phyloP scores from a whole-genome alignment of 2,113 vertebrate species.

The Pitta sordida region DNA sequence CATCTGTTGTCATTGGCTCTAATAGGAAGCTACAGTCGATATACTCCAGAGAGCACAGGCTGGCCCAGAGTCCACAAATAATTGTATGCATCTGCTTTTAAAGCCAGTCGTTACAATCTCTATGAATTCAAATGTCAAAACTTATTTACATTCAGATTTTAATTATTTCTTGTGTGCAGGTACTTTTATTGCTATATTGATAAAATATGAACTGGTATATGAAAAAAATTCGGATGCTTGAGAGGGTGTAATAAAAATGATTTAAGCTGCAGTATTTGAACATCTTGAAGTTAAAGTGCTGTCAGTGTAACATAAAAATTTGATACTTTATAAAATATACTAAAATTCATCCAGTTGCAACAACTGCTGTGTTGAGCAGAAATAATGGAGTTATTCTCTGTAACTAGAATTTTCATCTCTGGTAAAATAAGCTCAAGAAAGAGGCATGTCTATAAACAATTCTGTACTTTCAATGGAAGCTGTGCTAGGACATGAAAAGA shows the following conservation, averaged over 20 bases:
- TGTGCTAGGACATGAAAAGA: neutral
- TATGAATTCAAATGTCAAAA: neutral
- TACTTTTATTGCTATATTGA: neutral
- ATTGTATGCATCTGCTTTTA: neutral
- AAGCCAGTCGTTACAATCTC: neutral
- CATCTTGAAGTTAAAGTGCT: neutral
- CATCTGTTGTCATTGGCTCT: neutral
- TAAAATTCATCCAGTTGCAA: neutral
- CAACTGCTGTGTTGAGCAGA: neutral
- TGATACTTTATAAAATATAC: neutral
- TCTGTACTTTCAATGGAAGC: neutral
- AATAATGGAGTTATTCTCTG: neutral
- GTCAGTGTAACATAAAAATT: neutral
- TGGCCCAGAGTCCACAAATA: neutral
- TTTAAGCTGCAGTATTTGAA: neutral
- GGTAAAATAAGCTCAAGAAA: neutral
- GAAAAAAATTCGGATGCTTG: neutral
- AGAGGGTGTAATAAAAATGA: neutral
- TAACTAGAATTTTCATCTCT: neutral
- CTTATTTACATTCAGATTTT: neutral
- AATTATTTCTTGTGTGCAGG: neutral
- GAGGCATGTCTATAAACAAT: neutral
- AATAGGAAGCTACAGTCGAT: neutral
- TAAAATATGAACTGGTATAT: neutral
- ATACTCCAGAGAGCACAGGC: neutral